Percentiles rank a stretch among this genome's conserved stretches.
phyloP scores from a whole-genome alignment of 2,888 invertebrate species.

The Chirona hameri region DNA sequence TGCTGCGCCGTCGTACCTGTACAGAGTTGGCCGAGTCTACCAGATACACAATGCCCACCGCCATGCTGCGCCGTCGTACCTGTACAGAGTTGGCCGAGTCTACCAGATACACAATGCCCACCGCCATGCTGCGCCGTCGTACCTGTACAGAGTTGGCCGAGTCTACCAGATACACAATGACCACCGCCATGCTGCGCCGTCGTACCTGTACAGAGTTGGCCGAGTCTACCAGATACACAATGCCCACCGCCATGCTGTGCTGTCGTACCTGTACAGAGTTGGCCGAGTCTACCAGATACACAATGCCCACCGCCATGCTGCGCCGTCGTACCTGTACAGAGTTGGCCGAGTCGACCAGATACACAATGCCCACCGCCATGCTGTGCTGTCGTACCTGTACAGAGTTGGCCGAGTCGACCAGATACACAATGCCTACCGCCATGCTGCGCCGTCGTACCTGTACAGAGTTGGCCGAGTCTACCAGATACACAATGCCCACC shows the following conservation, averaged over 20 bases:
- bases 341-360: slow-evolving; percentile 1
- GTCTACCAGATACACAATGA: background rate
- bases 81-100: background rate
- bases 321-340: background rate
- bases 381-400: background rate
- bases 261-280: background rate
- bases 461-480: background rate
- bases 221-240: background rate
- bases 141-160: background rate
- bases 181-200: too few relatives aligned
- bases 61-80: background rate
- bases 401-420: background rate
- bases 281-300: background rate
- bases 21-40: background rate
- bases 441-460: background rate
- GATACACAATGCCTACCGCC: background rate
- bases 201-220: background rate
- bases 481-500: background rate
- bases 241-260: too few relatives aligned
- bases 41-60: background rate
- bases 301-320: background rate
- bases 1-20: background rate
- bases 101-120: background rate
- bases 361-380: background rate
- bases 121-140: too few relatives aligned